phyloP scores from a whole-genome alignment of 1,140 invertebrate genomes.

The Lycorma delicatula region DNA sequence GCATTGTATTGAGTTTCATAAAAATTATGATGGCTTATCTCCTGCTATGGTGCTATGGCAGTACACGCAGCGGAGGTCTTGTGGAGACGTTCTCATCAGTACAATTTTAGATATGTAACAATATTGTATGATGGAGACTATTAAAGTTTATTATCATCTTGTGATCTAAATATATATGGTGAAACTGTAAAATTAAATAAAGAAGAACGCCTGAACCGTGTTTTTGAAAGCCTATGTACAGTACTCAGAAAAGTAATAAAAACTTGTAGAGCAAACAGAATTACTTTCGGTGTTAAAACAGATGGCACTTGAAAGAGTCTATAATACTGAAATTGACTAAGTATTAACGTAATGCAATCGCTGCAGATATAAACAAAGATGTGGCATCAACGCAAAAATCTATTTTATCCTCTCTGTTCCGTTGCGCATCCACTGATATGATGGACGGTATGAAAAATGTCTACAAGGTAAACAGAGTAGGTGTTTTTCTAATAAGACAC shows the following conservation, averaged over 20 bases:
- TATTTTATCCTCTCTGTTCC: constrained; percentile 16
- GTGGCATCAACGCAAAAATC: constrained; percentile 17
- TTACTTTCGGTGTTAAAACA: constrained; percentile 15
- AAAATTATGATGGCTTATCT: constrained; percentile 22
- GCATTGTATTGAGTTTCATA: constrained; percentile 17
- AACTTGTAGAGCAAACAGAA: constrained; percentile 11
- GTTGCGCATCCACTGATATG: constrained; percentile 19
- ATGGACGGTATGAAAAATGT: constrained; percentile 20
- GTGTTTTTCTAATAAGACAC: constrained; percentile 18
- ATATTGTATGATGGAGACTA: constrained; percentile 29
- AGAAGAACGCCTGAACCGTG: constrained; percentile 31
- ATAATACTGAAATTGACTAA: constrained; percentile 8
- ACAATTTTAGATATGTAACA: constrained; percentile 25
- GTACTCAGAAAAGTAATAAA: constrained; percentile 16
- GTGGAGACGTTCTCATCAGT: constrained; percentile 25
- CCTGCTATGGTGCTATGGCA: constrained; percentile 28
- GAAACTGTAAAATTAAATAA: constrained; percentile 19
- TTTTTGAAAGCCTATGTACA: constrained; percentile 27
- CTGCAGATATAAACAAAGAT: neutral
- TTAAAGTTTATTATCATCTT: constrained; percentile 23
- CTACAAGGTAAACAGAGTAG: constrained; percentile 17
- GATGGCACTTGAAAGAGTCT: constrained; percentile 10
- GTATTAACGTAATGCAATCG: constrained; percentile 14
- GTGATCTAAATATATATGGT: constrained; percentile 23
- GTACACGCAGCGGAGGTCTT: constrained; percentile 22